Evolutionary conservation across 2,888 invertebrate species (phyloP), one percentile per base, ranked within the genome.

Genomic region (Eupithecia tripunctaria): DNA sequence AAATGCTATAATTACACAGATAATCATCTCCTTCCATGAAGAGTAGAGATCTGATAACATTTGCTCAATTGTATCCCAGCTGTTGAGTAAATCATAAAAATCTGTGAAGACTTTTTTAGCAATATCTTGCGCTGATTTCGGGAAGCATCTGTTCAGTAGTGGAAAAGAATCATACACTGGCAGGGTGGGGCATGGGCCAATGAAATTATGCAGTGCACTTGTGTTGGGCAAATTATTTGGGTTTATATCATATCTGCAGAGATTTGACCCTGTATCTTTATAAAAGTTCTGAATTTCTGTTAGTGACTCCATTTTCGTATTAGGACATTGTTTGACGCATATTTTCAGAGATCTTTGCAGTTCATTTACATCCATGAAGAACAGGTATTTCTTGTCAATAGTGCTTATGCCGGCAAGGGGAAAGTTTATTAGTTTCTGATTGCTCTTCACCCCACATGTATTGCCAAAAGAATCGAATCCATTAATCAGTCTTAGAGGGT

Each of bases 401-500:
- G 97, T 98, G 86, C 97, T 97, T 82, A 96, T 95, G 15, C 98
- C 99, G 29, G 98, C 97, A 66, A 97, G 88, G 5, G 97, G 96
- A 84, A 97, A 95, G 79, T 96, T 96, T 12, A 96, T 96, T 76
- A 97, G 96, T 79, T 96, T 96, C 80, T 96, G 96, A 89, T 98
- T 99, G 79, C 93, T 94, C 82, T 96, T 96, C 32, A 97, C 96
- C 21, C 99, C 99, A 89, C 99, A 99, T 43, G 98, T 98, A 88
- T 99, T 99, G 12, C 98, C 98, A 94, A 98, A 99, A 71, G 98
- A 98, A 89, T 99, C 98, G 89, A 97, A 98, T 25, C 98, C 98
- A 95, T 98, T 98, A 76, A 98, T 96, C 60, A 98, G 95, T 78
- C 98, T 95, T 82, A 96, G 90, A 0, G 98, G 98, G 91, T 97